Conservation (phyloP, 2,888 invertebrate genomes). For the Xylota sylvarum region DNA sequence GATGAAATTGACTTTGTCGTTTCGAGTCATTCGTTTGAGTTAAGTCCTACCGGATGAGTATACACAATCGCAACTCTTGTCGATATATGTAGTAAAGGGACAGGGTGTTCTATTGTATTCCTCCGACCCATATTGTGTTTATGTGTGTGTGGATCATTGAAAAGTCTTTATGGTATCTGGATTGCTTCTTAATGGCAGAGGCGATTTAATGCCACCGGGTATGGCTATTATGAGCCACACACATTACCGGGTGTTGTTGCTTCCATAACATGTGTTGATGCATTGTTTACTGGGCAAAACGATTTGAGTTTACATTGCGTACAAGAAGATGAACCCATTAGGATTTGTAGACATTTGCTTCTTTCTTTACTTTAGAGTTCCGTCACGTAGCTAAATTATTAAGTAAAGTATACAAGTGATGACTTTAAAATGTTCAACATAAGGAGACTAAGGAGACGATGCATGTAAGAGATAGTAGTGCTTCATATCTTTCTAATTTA, state of each 20-base stretch:
- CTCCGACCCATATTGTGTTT: not conserved
- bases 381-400: too few species aligned
- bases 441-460: too few species aligned
- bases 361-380: too few species aligned
- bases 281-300: conserved; percentile 13
- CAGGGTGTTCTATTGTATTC: not conserved
- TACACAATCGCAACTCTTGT: not conserved
- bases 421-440: too few species aligned
- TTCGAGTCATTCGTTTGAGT: conserved; percentile 36
- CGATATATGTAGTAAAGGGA: not conserved
- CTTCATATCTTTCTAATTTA: too few species aligned
- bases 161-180: conserved; percentile 58
- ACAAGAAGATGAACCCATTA: too few species aligned
- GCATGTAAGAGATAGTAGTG: too few species aligned
- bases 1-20: conserved; percentile 65
- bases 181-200: conserved; percentile 54
- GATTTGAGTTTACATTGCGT: not conserved
- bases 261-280: conserved; percentile 26
- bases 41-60: conserved; percentile 33
- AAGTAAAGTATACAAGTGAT: too few species aligned
- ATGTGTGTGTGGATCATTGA: conserved; percentile 35
- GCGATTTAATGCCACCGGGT: conserved; percentile 45
- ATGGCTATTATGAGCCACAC: conserved; percentile 32
- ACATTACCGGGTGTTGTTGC: conserved; percentile 20
- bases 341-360: too few species aligned